Conservation (phyloP, 2,113 vertebrate genomes). For the Ctenodactylus gundi region DNA sequence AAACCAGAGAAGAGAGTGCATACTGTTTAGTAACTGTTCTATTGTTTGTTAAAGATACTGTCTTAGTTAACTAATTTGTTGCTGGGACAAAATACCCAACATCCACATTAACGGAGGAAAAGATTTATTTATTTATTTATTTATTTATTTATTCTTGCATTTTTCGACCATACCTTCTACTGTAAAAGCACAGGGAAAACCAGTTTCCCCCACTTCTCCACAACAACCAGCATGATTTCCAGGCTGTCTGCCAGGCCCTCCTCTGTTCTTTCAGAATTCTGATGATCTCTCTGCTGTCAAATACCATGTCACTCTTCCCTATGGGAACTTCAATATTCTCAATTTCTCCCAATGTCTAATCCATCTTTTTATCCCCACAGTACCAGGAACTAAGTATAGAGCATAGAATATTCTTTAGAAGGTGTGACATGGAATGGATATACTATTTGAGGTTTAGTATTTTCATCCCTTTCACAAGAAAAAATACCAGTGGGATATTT, state of each 20-base stretch:
- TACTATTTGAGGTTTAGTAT: neutral
- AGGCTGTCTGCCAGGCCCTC: neutral
- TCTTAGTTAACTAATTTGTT: too few relatives aligned
- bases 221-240: neutral
- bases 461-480: neutral
- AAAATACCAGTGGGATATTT: neutral
- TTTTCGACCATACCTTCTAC: neutral
- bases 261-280: neutral
- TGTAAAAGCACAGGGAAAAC: neutral
- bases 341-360: neutral
- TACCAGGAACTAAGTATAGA: neutral
- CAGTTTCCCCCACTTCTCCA: too few relatives aligned
- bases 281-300: neutral
- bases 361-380: neutral
- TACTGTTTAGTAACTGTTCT: neutral
- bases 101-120: too few relatives aligned
- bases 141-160: too few relatives aligned
- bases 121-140: too few relatives aligned
- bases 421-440: neutral
- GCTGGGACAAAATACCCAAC: too few relatives aligned
- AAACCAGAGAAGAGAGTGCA: conserved; percentile 44
- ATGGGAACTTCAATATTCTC: neutral
- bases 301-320: neutral
- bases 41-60: conserved; percentile 28
- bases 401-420: neutral